Percentiles rank a stretch among this genome's conserved stretches.
These are phyloP conservation scores for Trinectes maculatus DNA, from an alignment of 2,113 vertebrate genomes.

Conservation along the genomic window DNA sequence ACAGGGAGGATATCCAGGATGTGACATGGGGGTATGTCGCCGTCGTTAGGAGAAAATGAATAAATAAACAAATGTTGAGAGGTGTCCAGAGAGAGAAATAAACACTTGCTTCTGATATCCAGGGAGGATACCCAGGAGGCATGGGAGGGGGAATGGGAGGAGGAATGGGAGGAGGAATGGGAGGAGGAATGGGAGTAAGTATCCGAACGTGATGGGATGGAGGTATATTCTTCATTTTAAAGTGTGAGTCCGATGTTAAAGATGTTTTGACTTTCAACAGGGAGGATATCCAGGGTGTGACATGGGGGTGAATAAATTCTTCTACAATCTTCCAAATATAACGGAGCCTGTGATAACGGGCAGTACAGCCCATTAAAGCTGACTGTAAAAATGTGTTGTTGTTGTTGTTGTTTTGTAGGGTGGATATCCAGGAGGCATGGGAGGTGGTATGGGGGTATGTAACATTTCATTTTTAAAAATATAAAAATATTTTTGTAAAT, in stretches of 20 bases:
- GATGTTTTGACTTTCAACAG: too few relatives aligned
- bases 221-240: too few relatives aligned
- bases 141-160: conserved; percentile 35
- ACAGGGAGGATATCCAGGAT: conserved; percentile 65
- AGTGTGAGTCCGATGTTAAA: too few relatives aligned
- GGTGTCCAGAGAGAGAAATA: too few relatives aligned
- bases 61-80: too few relatives aligned
- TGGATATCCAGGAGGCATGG: conserved; percentile 56
- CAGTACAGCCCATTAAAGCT: neutral
- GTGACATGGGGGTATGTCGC: conserved; percentile 42
- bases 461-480: neutral
- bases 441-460: conserved; percentile 61
- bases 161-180: conserved; percentile 18
- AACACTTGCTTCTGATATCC: neutral
- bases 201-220: too few relatives aligned
- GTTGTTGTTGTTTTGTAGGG: too few relatives aligned
- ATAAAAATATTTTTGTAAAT: neutral
- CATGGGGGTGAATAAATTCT: conserved; percentile 45
- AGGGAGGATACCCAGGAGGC: conserved; percentile 42
- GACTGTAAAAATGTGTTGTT: neutral
- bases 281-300: conserved; percentile 60
- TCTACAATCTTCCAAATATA: neutral
- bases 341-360: too few relatives aligned
- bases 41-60: neutral
- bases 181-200: conserved; percentile 50